Conservation (phyloP, 2,797 vertebrate genomes). For the Serranus cabrilla region DNA sequence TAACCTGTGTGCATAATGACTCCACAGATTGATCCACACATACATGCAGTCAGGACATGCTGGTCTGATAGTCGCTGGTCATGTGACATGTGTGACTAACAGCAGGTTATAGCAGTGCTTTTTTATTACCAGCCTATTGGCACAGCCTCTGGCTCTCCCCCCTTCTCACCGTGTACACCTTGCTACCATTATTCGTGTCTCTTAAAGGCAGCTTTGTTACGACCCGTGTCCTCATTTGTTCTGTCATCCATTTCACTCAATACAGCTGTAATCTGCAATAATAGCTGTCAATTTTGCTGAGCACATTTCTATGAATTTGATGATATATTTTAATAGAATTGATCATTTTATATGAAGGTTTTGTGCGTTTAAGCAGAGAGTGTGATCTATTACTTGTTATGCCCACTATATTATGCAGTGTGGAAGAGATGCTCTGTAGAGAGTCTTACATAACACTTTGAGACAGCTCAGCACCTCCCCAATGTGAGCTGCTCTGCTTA, state of each 20-base stretch:
- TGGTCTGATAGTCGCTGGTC: conserved; percentile 23
- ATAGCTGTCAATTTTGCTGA: conserved; percentile 1
- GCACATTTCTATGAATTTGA: not conserved
- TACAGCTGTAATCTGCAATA: not conserved
- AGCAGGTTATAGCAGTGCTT: conserved; percentile 28
- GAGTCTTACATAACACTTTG: conserved; percentile 68
- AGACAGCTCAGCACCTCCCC: conserved; percentile 43
- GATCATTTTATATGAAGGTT: conserved; percentile 9
- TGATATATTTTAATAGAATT: not conserved
- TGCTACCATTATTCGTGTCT: not conserved
- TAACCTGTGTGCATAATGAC: conserved; percentile 12
- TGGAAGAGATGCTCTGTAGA: conserved; percentile 42
- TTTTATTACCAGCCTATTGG: conserved; percentile 32
- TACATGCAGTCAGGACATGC: conserved; percentile 1
- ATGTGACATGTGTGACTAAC: conserved; percentile 53
- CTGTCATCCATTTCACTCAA: not conserved
- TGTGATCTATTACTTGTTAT: not conserved
- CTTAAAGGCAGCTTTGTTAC: not conserved
- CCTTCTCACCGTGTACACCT: not conserved
- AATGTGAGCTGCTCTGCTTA: conserved; percentile 41
- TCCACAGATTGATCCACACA: not conserved
- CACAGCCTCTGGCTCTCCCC: not conserved
- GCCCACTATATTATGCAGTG: conserved; percentile 25
- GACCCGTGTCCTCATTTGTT: not conserved
- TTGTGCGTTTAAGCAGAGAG: not conserved